Base-by-base conservation (phyloP, 2,797 vertebrate genomes). In the Peromyscus nudipes region DNA sequence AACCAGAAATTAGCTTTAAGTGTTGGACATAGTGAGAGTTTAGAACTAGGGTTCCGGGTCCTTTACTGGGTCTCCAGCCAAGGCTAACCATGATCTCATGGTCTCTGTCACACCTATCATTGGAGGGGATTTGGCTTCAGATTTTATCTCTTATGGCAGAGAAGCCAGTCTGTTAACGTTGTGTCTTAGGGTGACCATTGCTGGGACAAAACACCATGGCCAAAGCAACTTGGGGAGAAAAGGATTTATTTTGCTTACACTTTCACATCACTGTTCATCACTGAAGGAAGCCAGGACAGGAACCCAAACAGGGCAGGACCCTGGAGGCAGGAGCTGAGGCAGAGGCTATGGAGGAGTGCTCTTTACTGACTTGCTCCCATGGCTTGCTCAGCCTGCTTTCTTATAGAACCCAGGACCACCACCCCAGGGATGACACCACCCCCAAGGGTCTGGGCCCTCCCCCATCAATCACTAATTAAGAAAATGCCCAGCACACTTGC, bases 1-100 rank as follows among this genome's bases (percentile, higher is more conserved):
- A 88, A 76, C 64, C 37, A 95, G 43, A 96, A 96, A 69, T 57
- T 69, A 81, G 76, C 69, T 93, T 93, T 89, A 84, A 93, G 86
- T 84, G 94, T 94, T 86, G 43, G 92, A 73, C 85, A 43, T 11
- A 69, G 37, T 82, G 10, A 94, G 96, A 89, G 49, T 40, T 92
- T 89, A 37, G 69, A 69, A 93, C 49, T 37, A 62, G 76, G 55
- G 81, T 75, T 65, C 29, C 10, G 16, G 60, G 34, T 91, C 37
- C 82, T 85, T 93, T 86, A 87, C 19, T 65, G n/a, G 73, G n/a
- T 82, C n/a, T 71, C 71, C 60, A 49, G 75, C 8, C 87, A 81
- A 94, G 84, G 43, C 81, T 65, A 80, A 46, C n/a, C 49, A 37
- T 5, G 46, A 40, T 40, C 34, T 89, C 82, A 84, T 1, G 21